phyloP scores from a whole-genome alignment of 2,888 invertebrate genomes.

The Lasius platythorax region DNA sequence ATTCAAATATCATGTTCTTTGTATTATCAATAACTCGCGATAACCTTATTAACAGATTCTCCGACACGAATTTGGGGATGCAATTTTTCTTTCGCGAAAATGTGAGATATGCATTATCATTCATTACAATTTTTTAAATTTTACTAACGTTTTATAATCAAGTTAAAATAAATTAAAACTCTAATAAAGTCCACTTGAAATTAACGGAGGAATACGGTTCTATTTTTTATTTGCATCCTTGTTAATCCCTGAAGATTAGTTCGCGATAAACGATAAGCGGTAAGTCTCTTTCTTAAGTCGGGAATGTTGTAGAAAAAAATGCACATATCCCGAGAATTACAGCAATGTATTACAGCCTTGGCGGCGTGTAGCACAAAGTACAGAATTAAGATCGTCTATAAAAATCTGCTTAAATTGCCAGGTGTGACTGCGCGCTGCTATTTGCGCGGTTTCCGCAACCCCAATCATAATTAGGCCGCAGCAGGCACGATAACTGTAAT shows the following conservation, averaged over 20 bases:
- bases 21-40: background rate
- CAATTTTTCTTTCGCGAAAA: background rate
- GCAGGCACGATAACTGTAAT: conserved; percentile 63
- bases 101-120: background rate
- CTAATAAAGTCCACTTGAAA: background rate
- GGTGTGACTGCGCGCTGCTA: conserved; percentile 38
- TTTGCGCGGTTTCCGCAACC: conserved; percentile 31
- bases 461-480: conserved; percentile 60
- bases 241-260: background rate
- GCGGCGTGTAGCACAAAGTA: background rate
- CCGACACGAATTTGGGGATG: background rate
- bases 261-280: background rate
- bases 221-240: background rate
- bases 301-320: background rate
- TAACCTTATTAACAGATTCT: background rate
- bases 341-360: background rate
- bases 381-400: conserved; percentile 32
- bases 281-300: background rate
- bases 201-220: background rate
- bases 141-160: background rate
- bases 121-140: background rate
- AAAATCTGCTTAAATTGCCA: conserved; percentile 53
- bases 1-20: background rate
- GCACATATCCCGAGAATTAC: background rate
- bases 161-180: background rate